Conservation (phyloP, 1,140 invertebrate genomes). For the Cydia amplana region DNA sequence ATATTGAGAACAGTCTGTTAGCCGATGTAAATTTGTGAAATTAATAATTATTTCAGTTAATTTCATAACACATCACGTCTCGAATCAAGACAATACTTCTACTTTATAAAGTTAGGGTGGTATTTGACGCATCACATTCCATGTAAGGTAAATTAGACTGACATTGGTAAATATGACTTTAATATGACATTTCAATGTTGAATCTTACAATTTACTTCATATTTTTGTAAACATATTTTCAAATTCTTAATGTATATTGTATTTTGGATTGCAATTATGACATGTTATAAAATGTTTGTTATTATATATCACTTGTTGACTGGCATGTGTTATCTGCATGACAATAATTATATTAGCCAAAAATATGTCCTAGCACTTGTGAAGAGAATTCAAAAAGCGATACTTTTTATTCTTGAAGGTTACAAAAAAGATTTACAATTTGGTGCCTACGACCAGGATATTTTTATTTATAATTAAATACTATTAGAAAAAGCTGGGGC, state of each 20-base stretch:
- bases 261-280: not conserved
- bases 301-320: constrained; percentile 19
- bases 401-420: not conserved
- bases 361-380: not conserved
- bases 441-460: constrained; percentile 10
- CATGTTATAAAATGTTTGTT: constrained; percentile 17
- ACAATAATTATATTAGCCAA: not conserved
- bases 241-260: constrained; percentile 14
- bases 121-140: constrained; percentile 21
- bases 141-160: constrained; percentile 30
- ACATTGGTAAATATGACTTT: constrained; percentile 32
- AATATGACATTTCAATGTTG: constrained; percentile 15
- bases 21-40: not conserved
- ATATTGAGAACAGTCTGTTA: not conserved
- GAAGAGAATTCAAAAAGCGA: not conserved
- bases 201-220: constrained; percentile 9
- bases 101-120: not conserved
- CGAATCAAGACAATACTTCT: not conserved
- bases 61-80: not conserved
- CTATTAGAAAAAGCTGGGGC: not conserved
- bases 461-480: no score
- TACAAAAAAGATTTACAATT: no score
- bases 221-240: not conserved
- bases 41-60: not conserved
- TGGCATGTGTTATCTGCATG: constrained; percentile 1